These are phyloP conservation scores for Leptocoma aspasia DNA, from an alignment of 2,113 vertebrate genomes.

Conservation along the genomic window DNA sequence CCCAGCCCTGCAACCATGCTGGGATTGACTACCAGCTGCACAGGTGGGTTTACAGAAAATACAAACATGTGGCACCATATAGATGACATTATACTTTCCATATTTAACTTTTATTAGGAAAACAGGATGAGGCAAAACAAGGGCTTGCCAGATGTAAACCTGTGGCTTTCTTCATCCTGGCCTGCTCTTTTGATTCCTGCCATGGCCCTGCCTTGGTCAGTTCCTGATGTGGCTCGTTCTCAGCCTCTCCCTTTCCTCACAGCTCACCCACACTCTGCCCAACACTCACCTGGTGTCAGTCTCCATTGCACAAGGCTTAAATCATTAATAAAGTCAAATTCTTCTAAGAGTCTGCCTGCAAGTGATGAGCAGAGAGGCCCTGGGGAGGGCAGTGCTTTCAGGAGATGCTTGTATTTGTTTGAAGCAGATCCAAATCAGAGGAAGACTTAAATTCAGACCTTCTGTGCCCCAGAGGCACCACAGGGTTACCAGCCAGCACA, in stretches of 20 bases:
- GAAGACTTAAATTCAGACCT: not conserved
- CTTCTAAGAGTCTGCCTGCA: not conserved
- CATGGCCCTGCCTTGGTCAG: fast-evolving
- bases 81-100: not conserved
- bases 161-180: not conserved
- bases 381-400: not conserved
- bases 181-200: not conserved
- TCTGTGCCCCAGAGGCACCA: not conserved
- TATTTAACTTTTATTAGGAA: not conserved
- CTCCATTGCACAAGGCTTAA: not conserved
- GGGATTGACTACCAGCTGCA: not conserved
- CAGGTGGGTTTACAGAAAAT: not conserved
- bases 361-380: not conserved
- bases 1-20: not conserved
- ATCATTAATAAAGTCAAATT: not conserved
- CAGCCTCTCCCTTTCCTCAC: not conserved
- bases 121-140: not conserved
- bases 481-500: not conserved
- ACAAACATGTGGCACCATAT: not conserved
- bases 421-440: not conserved
- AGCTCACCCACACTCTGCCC: not conserved
- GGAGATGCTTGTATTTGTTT: not conserved
- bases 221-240: not conserved
- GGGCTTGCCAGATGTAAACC: not conserved
- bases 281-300: not conserved